Conservation (phyloP, 2,113 vertebrate species). For the Brachypodius melanocephalos region DNA sequence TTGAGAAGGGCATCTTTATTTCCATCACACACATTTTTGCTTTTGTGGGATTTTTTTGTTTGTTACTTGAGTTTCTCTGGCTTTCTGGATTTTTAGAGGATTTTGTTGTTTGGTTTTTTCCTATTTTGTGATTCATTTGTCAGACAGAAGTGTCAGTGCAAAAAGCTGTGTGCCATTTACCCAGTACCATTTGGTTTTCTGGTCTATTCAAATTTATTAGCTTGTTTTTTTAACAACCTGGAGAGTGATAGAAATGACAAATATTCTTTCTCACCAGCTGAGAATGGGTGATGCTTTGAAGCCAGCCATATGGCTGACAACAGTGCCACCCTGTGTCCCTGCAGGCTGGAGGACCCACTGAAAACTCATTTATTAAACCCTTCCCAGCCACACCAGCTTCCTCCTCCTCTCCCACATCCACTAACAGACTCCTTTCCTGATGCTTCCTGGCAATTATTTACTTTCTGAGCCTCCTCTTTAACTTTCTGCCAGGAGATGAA, state of each 20-base stretch:
- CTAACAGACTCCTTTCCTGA: neutral
- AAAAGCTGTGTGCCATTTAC: neutral
- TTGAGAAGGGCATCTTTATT: neutral
- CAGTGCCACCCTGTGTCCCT: conserved; percentile 38
- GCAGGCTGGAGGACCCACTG: fast-evolving
- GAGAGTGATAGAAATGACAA: neutral
- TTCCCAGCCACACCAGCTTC: neutral
- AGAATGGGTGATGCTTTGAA: neutral
- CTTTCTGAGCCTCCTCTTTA: conserved; percentile 21
- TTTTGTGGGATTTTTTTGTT: neutral
- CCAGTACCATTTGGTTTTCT: neutral
- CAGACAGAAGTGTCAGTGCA: neutral
- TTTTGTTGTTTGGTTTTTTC: neutral
- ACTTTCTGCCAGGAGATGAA: neutral
- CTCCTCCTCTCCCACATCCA: neutral
- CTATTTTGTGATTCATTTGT: neutral
- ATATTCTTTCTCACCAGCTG: neutral
- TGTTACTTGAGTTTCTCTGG: neutral
- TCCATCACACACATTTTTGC: neutral
- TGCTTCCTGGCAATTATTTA: conserved; percentile 29
- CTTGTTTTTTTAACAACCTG: neutral
- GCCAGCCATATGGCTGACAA: conserved; percentile 10
- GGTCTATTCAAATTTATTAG: neutral
- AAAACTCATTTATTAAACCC: neutral
- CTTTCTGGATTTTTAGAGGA: neutral